Evolutionary conservation across 2,888 invertebrate genomes (phyloP).

Genomic region (Melitaea athalia): DNA sequence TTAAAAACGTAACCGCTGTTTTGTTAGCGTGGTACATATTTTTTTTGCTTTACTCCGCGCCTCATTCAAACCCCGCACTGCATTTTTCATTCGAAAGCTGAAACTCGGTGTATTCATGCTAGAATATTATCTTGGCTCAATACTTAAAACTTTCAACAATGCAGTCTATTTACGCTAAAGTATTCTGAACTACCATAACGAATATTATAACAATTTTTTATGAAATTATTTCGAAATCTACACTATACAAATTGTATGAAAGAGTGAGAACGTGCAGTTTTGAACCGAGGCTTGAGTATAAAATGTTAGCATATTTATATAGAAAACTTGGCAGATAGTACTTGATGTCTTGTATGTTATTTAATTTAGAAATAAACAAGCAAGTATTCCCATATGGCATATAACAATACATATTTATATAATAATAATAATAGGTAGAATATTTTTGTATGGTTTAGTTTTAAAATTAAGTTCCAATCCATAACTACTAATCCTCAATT

Average conservation of each 20-base stretch:
- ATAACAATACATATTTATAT: too few relatives aligned
- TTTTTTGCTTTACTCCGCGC: conserved; percentile 53
- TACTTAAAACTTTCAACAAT: conserved; percentile 42
- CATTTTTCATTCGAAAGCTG: conserved; percentile 72
- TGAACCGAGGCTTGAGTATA: not conserved
- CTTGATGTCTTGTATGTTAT: too few relatives aligned
- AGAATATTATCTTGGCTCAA: conserved; percentile 45
- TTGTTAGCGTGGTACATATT: conserved; percentile 53
- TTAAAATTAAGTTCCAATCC: too few relatives aligned
- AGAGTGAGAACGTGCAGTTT: not conserved
- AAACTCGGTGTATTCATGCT: conserved; percentile 52
- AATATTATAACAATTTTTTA: conserved; percentile 17
- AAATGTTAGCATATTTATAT: not conserved
- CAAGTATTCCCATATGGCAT: too few relatives aligned
- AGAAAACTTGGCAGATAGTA: too few relatives aligned
- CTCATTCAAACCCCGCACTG: conserved; percentile 66
- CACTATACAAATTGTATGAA: conserved; percentile 11
- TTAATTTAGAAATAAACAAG: too few relatives aligned
- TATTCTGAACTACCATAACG: conserved; percentile 16
- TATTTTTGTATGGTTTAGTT: too few relatives aligned
- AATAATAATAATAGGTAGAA: too few relatives aligned
- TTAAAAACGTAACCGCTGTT: conserved; percentile 63
- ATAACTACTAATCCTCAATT: too few relatives aligned
- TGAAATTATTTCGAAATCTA: conserved; percentile 9
- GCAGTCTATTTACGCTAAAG: conserved; percentile 36